Evolutionary conservation across 2,797 vertebrate genomes (phyloP).

Genomic region (Chrysocyon brachyurus): DNA sequence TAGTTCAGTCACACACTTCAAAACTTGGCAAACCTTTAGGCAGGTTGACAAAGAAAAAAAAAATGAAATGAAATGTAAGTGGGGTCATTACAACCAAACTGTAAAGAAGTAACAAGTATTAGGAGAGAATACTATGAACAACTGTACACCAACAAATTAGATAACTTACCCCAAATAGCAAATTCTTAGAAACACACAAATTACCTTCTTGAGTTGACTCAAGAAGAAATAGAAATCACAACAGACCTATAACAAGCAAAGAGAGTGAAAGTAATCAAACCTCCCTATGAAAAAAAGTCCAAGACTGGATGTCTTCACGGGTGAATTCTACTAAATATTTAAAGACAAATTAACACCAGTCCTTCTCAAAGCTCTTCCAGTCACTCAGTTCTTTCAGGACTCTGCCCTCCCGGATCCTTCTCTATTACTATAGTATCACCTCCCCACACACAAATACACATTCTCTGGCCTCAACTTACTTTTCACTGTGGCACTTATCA

Average conservation of each 20-base stretch:
- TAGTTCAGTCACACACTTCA: neutral
- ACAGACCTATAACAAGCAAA: neutral
- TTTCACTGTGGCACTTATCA: neutral
- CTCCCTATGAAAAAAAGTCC: neutral
- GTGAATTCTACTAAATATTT: neutral
- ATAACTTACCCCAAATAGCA: neutral
- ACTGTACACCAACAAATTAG: neutral
- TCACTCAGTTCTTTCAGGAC: neutral
- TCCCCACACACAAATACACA: too few species aligned
- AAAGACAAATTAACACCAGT: neutral
- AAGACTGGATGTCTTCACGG: neutral
- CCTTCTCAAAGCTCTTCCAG: neutral
- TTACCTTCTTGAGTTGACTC: neutral
- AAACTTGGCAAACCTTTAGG: neutral
- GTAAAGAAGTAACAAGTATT: neutral
- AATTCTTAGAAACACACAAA: neutral
- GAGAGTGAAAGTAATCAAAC: neutral
- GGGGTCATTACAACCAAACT: neutral
- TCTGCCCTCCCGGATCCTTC: neutral
- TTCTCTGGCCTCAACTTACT: neutral
- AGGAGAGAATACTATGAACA: neutral
- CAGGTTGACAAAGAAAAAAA: neutral
- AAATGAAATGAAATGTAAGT: neutral
- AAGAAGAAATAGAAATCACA: neutral
- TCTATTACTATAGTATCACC: neutral